Conservation (phyloP, 1,140 invertebrate species). For the Mercenaria mercenaria region DNA sequence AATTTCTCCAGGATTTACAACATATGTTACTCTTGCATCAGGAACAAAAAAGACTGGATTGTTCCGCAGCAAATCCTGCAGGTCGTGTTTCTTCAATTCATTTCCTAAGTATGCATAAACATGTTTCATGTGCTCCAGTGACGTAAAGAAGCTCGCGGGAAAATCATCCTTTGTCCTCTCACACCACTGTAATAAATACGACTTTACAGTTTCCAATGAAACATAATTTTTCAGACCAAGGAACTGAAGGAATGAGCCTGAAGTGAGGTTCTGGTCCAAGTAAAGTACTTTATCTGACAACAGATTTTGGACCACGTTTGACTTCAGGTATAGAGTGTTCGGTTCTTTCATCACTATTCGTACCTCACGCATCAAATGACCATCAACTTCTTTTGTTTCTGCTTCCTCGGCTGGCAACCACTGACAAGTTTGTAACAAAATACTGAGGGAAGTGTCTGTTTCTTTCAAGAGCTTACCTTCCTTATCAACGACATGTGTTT, state of each 20-base stretch:
- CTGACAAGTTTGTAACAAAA: slow-evolving; percentile 28
- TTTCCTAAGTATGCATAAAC: slow-evolving; percentile 78
- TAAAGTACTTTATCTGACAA: slow-evolving; percentile 78
- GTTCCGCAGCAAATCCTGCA: slow-evolving; percentile 79
- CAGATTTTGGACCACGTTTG: slow-evolving; percentile 63
- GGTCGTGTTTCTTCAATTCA: slow-evolving; percentile 74
- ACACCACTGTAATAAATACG: slow-evolving; percentile 76
- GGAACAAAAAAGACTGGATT: slow-evolving; percentile 82
- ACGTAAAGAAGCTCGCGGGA: slow-evolving; percentile 74
- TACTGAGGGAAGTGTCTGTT: slow-evolving; percentile 38
- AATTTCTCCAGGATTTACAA: slow-evolving; percentile 8
- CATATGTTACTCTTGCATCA: neutral
- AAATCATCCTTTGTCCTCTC: slow-evolving; percentile 63
- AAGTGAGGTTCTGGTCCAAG: slow-evolving; percentile 49
- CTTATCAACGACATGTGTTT: slow-evolving; percentile 24
- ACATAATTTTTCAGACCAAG: slow-evolving; percentile 76
- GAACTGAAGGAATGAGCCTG: slow-evolving; percentile 74
- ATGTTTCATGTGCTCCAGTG: slow-evolving; percentile 74
- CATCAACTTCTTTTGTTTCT: slow-evolving; percentile 23
- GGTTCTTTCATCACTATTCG: slow-evolving; percentile 66
- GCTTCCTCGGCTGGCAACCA: slow-evolving; percentile 78
- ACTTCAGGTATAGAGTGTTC: slow-evolving; percentile 69
- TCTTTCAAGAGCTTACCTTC: slow-evolving; percentile 27
- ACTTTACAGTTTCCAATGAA: slow-evolving; percentile 63
- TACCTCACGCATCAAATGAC: slow-evolving; percentile 12